phyloP scores from a whole-genome alignment of 2,113 vertebrate genomes.

The Coracopsis vasa region DNA sequence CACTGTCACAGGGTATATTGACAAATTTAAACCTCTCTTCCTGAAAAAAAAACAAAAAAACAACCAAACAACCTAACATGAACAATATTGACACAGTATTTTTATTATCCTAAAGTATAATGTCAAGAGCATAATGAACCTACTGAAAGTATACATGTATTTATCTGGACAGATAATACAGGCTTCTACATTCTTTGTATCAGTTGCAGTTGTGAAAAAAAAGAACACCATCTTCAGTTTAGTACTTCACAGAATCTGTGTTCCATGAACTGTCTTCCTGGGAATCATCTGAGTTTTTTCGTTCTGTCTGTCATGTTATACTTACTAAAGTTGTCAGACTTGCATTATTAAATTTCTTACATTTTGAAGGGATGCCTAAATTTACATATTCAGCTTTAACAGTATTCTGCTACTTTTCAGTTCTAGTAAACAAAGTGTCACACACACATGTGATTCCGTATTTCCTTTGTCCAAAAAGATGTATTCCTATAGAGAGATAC shows the following conservation, averaged over 20 bases:
- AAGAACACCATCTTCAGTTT: neutral
- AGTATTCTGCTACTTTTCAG: neutral
- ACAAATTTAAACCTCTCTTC: neutral
- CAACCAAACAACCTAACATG: neutral
- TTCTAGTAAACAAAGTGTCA: neutral
- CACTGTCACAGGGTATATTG: neutral
- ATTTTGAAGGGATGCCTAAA: neutral
- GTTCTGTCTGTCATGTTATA: neutral
- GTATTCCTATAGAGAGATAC: neutral
- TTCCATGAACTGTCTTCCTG: neutral
- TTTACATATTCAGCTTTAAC: neutral
- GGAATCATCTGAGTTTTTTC: neutral
- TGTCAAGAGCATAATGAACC: neutral
- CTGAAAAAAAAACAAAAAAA: neutral
- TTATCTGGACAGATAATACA: neutral
- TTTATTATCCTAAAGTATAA: neutral
- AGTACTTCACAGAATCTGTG: neutral
- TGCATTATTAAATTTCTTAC: neutral
- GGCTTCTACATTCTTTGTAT: neutral
- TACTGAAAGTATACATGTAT: neutral
- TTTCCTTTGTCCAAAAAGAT: neutral
- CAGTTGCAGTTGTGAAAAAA: neutral
- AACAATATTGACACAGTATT: rapidly evolving
- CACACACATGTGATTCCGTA: neutral
- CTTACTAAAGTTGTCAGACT: neutral